Conservation (phyloP, 1,140 invertebrate genomes). For the Mycetomoellerius zeteki region DNA sequence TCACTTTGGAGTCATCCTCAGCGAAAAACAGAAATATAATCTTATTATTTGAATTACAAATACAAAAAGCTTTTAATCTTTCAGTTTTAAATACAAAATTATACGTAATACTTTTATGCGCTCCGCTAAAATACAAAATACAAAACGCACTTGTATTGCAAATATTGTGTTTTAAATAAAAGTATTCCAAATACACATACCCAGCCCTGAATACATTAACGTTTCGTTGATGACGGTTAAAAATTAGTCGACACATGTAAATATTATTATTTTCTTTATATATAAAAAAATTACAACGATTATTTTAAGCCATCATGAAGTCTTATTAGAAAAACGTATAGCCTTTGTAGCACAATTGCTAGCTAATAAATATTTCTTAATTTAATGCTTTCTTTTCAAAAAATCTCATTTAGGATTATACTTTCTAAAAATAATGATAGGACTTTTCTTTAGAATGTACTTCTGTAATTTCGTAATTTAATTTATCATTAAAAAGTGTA, state of each 20-base stretch:
- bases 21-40: too few species aligned
- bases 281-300: neutral
- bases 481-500: neutral
- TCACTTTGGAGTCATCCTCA: too few species aligned
- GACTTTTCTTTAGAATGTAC: neutral
- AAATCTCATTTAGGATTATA: neutral
- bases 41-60: too few species aligned
- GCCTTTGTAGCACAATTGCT: neutral
- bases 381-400: neutral
- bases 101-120: too few species aligned
- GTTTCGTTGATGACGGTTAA: too few species aligned
- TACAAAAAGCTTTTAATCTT: too few species aligned
- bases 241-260: neutral
- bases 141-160: too few species aligned
- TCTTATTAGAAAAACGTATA: neutral
- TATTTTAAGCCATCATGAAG: neutral
- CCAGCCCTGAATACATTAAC: too few species aligned
- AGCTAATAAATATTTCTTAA: neutral
- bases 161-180: too few species aligned
- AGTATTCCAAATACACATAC: too few species aligned
- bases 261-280: neutral
- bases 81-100: too few species aligned
- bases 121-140: too few species aligned
- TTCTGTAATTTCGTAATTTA: slow-evolving; percentile 3
- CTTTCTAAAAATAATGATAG: neutral